Percentiles rank a stretch among this genome's conserved stretches.
Evolutionary conservation across 2,113 vertebrate genomes (phyloP).

Genomic region (Pipa parva): DNA sequence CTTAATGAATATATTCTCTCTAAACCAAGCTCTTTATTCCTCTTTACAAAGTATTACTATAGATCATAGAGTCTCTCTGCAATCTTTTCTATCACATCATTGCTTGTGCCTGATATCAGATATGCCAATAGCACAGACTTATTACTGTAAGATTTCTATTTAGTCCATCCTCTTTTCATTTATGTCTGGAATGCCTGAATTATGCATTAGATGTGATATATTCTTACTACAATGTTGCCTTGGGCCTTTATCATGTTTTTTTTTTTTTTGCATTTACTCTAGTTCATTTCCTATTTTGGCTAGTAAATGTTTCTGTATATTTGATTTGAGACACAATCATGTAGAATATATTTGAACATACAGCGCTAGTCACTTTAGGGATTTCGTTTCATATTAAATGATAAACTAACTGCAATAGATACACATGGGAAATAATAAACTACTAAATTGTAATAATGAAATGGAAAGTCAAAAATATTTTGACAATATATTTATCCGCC

Average conservation of each 20-base stretch:
- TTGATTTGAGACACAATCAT: no score
- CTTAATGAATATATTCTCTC: no score
- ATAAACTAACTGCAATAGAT: no score
- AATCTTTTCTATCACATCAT: not conserved
- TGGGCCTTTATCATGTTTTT: not conserved
- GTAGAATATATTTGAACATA: not conserved
- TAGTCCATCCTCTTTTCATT: not conserved
- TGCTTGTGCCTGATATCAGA: not conserved
- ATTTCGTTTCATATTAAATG: no score
- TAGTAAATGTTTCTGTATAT: not conserved
- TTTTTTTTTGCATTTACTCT: not conserved
- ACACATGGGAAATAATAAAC: no score
- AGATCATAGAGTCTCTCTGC: no score
- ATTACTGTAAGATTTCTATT: not conserved
- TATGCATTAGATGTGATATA: not conserved
- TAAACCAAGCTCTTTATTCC: no score
- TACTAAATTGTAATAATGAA: no score
- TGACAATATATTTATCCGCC: no score
- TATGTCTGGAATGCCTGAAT: not conserved
- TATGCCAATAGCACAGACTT: not conserved
- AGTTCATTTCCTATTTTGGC: not conserved
- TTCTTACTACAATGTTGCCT: not conserved
- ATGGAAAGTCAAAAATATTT: no score
- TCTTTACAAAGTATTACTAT: no score
- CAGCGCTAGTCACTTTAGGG: not conserved